Evolutionary conservation across 2,888 invertebrate species (phyloP), one percentile per base, ranked within the genome.

Genomic region (Anagyrus pseudococci): DNA sequence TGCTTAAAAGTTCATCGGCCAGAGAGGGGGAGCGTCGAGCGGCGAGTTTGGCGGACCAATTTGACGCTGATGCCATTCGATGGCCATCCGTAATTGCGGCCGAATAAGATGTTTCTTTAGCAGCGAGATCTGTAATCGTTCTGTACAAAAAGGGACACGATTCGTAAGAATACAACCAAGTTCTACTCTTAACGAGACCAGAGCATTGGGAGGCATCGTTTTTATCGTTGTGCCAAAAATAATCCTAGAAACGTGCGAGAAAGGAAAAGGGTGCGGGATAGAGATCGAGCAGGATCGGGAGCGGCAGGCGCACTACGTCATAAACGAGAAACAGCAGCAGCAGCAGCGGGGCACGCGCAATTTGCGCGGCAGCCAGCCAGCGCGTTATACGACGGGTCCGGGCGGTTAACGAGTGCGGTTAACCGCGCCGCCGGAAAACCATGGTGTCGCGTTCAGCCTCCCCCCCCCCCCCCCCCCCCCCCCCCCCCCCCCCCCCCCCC

Each of bases 381-480:
- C 75, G 77, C 58, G 49, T 13, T 78, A 77, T n/a, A n/a, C n/a
- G n/a, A n/a, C n/a, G n/a, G n/a, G n/a, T n/a, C 73, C 77, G 77
- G 74, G 71, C 77, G 78, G 78, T 80, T 80, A 80, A 80, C 79
- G 80, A 80, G 79, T 74, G 80, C 73, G 80, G 80, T 78, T 80
- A 77, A 80, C 80, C 80, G 71, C 69, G 69, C 70, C 71, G 75
- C 75, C 77, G 78, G 79, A 77, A 79, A 78, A 77, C 75, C 76
- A 69, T 71, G 72, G 75, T 77, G 76, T 78, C 77, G 75, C 73
- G n/a, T n/a, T n/a, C n/a, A n/a, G n/a, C 70, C 77, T 44, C 17
- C 23, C 33, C 22, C 46, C 23, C 56, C 44, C 52, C 15, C 33
- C 20, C 33, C 41, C 29, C 55, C 44, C 15, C 23, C 44, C 22